Base-by-base conservation (phyloP, 92 coral and sea anemone genomes). In the Epizoanthus fatuus region DNA sequence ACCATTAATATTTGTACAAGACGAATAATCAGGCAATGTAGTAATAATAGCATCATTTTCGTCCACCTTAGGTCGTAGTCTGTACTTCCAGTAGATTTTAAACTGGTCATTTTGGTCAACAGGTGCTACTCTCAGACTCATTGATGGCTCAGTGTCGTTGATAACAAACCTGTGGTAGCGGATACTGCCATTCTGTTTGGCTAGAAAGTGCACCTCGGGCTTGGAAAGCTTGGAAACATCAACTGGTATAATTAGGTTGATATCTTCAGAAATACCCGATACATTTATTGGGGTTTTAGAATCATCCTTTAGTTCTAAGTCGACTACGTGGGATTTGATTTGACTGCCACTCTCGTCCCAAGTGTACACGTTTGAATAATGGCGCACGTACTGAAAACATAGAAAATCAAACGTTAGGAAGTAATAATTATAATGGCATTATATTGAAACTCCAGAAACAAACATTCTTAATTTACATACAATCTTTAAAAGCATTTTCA, bases 91-190 rank as follows among this genome's bases (percentile, higher is more conserved):
- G 60, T 86, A 86, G 16, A 86, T 52, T 40, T 79, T 62, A 76
- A 86, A 86, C 25, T 8, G 37, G 32, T 57, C 60, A 5, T 72
- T 35, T 11, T 17, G 4, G 8, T 51, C 66, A 14, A 80, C 72
- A 11, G 86, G 80, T 4, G 59, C 51, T 4, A 85, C 49, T 3
- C 84, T 67, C 22, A 88, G 47, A 39, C 39, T 88, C 83, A 74
- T 42, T 32, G 91, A 60, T 4, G 80, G 78, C 29, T 80, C 91
- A 6, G 74, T 66, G 5, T 68, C 65, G 68, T 82, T 47, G 29
- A 88, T 39, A 15, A 57, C 91, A 82, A 88, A 88, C 35, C 66
- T 74, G 37, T 82, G 91, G 14, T 88, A 88, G 51, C 79, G 87
- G 68, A 88, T 88, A 35, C 87, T 88, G 19, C 83, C 87, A 49